Percentiles rank a stretch among this genome's conserved stretches.
Evolutionary conservation across 1,140 invertebrate genomes (phyloP).

Genomic region (Agrypnia vestita): DNA sequence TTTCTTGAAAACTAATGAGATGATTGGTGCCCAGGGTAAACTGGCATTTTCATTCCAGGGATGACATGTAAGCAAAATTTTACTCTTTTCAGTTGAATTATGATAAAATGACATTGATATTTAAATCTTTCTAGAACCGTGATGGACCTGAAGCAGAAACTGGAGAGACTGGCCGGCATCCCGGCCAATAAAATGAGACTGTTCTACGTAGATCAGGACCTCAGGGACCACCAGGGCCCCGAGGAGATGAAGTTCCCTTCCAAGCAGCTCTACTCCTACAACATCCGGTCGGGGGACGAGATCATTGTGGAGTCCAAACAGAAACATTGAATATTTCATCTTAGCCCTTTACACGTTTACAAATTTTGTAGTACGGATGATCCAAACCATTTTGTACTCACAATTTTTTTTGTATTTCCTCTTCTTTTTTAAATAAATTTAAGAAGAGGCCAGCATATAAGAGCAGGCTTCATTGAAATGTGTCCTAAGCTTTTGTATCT

Average conservation of each 20-base stretch:
- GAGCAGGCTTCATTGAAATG: no score
- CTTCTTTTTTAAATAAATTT: no score
- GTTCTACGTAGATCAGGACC: slow-evolving; percentile 87
- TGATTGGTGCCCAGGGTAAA: no score
- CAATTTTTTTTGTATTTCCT: no score
- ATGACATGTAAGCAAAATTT: no score
- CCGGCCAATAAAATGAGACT: slow-evolving; percentile 87
- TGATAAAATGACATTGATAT: no score
- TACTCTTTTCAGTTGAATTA: no score
- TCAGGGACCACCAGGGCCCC: slow-evolving; percentile 81
- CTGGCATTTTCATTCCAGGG: no score
- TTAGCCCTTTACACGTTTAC: neutral
- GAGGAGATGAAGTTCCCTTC: slow-evolving; percentile 92
- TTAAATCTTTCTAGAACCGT: slow-evolving; percentile 73
- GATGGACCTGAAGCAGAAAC: slow-evolving; percentile 84
- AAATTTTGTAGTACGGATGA: neutral
- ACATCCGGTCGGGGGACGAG: slow-evolving; percentile 91
- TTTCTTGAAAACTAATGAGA: no score
- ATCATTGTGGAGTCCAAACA: slow-evolving; percentile 88
- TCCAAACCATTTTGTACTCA: neutral
- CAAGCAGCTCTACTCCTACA: slow-evolving; percentile 92
- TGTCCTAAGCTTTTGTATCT: no score
- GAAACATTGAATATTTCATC: slow-evolving; percentile 24
- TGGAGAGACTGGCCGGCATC: slow-evolving; percentile 86
- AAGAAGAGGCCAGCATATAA: no score